Evolutionary conservation across 2,113 vertebrate species (phyloP), one percentile per base, ranked within the genome.

Genomic region (Solenodon paradoxus): DNA sequence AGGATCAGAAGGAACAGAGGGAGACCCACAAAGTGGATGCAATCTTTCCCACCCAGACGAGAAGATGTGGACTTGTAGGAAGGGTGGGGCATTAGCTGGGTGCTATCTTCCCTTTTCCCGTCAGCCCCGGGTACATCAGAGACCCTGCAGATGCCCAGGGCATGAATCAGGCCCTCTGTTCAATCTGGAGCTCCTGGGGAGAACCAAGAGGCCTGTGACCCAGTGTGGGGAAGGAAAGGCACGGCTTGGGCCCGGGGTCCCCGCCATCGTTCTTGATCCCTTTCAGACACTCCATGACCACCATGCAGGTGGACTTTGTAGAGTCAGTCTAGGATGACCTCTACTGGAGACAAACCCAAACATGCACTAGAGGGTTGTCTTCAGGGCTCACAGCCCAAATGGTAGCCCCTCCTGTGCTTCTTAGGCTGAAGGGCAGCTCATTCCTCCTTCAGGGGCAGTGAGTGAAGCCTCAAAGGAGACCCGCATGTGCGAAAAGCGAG

Each of bases 1-100:
- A 7, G 10, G 2, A 3, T 11, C 5, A 2, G 71, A 64, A 68
- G 9, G 30, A 7, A 2, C 26, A 7, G 53, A 38, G 49, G n/a
- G 45, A 5, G 24, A 5, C 8, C n/a, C 2, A 1, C 7, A 2
- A 3, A 2, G 13, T 79, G 51, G 90, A 8, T 13, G 47, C 38
- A 0, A 5, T 49, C 9, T 0, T 12, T n/a, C 13, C 3, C 30
- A 1, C 0, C 30, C n/a, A 32, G 26, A 10, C 15, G 71, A 13
- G 51, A 51, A 19, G 30, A 49, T 19, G 38, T 19, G 74, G 38
- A 2, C 71, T 2, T 1, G 1, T 9, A 71, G 32, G 49, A 35
- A 12, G 2, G n/a, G n/a, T n/a, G 3, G 1, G 19, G 35, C 35
- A 5, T 12, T 66, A 5, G 1, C 32, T 28, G 26, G 8, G 30